A percentile compares a stretch with the other conserved stretches of the same genome.
These are phyloP conservation scores for Hystrix brachyura DNA, from an alignment of 2,113 vertebrate genomes.

Conservation along the genomic window DNA sequence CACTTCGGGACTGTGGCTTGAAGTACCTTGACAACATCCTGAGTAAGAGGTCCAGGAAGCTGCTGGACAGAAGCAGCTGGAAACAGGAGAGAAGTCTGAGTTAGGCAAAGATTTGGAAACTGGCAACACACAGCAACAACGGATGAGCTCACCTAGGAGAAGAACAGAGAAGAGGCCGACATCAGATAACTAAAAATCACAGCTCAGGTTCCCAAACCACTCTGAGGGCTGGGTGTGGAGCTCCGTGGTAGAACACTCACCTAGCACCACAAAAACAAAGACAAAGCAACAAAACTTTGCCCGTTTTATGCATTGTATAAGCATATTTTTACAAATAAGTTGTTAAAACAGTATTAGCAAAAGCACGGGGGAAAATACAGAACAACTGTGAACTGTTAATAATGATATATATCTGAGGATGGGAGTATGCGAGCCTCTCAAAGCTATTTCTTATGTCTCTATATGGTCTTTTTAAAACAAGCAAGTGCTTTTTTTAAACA, in stretches of 20 bases:
- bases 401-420: neutral
- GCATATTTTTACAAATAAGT: conserved; percentile 39
- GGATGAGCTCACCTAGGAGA: conserved; percentile 52
- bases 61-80: conserved; percentile 50
- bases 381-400: conserved; percentile 6
- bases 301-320: neutral
- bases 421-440: conserved; percentile 17
- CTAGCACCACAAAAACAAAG: neutral
- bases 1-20: neutral
- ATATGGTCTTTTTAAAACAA: neutral
- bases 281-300: neutral
- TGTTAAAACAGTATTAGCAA: conserved; percentile 18
- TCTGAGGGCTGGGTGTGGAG: neutral
- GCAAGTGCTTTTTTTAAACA: neutral
- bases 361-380: neutral
- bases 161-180: conserved; percentile 20
- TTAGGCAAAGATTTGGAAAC: conserved; percentile 36
- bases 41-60: conserved; percentile 38
- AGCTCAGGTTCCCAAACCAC: neutral
- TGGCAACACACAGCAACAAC: conserved; percentile 11
- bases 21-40: conserved; percentile 71
- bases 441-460: neutral
- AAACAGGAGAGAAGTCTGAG: conserved; percentile 61
- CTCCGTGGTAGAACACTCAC: neutral
- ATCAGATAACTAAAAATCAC: conserved; percentile 1